Evolutionary conservation across 2,797 vertebrate genomes (phyloP), one percentile per base, ranked within the genome.

Genomic region (Spinus pinus): DNA sequence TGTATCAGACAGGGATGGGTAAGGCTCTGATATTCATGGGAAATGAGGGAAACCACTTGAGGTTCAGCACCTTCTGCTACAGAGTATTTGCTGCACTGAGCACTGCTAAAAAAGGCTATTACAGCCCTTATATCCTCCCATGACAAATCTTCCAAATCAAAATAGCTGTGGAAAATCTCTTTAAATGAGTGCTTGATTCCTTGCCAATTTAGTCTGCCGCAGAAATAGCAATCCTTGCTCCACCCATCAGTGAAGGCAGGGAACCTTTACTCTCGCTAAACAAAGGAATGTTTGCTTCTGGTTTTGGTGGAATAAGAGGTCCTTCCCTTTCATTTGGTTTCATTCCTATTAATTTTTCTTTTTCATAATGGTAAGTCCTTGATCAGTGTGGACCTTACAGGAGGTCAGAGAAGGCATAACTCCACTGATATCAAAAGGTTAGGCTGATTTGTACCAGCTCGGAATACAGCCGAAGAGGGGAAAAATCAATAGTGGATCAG

Each of bases 401-500:
- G 9, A 71, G 30, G 20, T 39, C 46, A 71, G 54, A 71, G 53
- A 54, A 44, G 14, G 22, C 37, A 35, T 31, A 84, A 10, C 14
- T 86, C 20, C 53, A 49, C 41, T 51, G 60, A 28, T 35, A 73
- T 71, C 69, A 51, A 5, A 37, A 47, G 46, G 23, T 23, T 54
- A 33, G 77, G 28, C 17, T 81, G 79, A 81, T 81, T 91, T 91
- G 19, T 56, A 72, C 42, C 24, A 81, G 27, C 50, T 81, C 75
- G 75, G 35, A 81, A 83, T 85, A 49, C 18, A 86, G n/a, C 50
- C 50, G 61, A 94, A 92, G 88, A 69, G 28, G 25, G 0, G 0
- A 94, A 93, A 95, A 93, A 83, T 81, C 86, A 82, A 88, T 85
- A 75, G 30, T 14, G 41, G 85, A 82, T 94, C 56, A 80, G 54